Evolutionary conservation across 2,113 vertebrate species (phyloP), one percentile per base, ranked within the genome.

Genomic region (Megaleporinus macrocephalus): DNA sequence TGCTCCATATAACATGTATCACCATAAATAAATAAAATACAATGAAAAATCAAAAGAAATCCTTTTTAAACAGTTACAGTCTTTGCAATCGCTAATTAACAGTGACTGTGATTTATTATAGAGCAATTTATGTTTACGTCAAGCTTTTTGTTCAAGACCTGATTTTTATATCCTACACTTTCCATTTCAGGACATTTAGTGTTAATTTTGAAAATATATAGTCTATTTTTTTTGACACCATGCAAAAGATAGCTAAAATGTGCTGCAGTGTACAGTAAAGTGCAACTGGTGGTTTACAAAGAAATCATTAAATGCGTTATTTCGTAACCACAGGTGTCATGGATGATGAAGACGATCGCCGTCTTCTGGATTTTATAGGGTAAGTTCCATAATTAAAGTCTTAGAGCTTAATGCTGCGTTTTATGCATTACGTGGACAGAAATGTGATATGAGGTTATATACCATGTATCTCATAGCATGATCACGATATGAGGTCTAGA

Each of bases 361-460:
- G 95, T 95, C 97, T 99, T 96, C 97, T 99, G 93, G 98, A 99
- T 96, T 96, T 99, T 94, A 98, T 99, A 93, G 97, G 98, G 98
- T 99, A 96, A 97, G 73, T 61, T 59, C 22, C 36, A 41, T 66
- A 47, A 18, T 26, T 77, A 13, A 51, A 36, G 11, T 65, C 22
- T 51, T 4, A 36, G 36, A 4, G 7, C 36, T 36, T 36, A 4
- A 36, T 36, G 36, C 36, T 36, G 3, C 3, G 36, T 36, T 7
- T 7, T 80, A 3, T 11, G 2, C n/a, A 30, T 15, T 55, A 55
- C 4, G 2, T 55, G 53, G 53, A 22, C 15, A 20, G 20, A 55
- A 55, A 20, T n/a, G 24, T 33, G 44, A 57, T 14, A 29, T 13
- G 20, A 14, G 18, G 20, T 84, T 57, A 29, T 29, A 65, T 3